Percentiles rank a stretch among this genome's conserved stretches.
These are phyloP conservation scores for Sciurus carolinensis DNA, from an alignment of 2,797 vertebrate species.

Conservation along the genomic window DNA sequence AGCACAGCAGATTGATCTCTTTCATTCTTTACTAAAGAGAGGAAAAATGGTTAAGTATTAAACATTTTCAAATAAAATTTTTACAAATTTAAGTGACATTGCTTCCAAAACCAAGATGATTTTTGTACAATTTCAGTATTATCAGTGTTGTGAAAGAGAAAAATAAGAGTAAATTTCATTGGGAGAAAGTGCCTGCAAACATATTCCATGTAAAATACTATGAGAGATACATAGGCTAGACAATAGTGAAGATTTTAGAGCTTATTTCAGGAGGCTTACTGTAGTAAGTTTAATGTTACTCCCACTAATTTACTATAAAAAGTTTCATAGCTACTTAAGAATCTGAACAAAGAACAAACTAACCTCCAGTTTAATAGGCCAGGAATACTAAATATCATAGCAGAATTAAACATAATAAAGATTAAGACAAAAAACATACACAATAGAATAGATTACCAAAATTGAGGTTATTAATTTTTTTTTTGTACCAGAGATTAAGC, in stretches of 20 bases:
- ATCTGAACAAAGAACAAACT: neutral
- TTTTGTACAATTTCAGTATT: neutral
- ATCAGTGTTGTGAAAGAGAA: neutral
- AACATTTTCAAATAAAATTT: neutral
- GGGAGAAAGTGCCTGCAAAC: neutral
- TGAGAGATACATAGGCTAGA: neutral
- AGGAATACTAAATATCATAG: neutral
- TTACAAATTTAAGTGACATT: neutral
- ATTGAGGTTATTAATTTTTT: too few relatives aligned
- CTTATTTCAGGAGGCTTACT: neutral
- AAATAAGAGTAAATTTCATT: neutral
- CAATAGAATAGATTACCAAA: neutral
- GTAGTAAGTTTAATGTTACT: neutral
- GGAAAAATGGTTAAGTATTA: neutral
- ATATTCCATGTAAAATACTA: neutral
- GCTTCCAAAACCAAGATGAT: neutral
- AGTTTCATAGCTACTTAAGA: neutral
- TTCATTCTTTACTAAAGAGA: conserved; percentile 38
- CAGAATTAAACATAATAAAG: neutral
- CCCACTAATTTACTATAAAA: neutral
- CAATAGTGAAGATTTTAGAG: neutral
- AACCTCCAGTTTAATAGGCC: neutral
- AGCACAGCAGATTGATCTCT: neutral
- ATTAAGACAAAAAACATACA: neutral
- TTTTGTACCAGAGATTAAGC: too few relatives aligned